Conservation (phyloP, 2,888 invertebrate genomes). For the Crematogaster levior region DNA sequence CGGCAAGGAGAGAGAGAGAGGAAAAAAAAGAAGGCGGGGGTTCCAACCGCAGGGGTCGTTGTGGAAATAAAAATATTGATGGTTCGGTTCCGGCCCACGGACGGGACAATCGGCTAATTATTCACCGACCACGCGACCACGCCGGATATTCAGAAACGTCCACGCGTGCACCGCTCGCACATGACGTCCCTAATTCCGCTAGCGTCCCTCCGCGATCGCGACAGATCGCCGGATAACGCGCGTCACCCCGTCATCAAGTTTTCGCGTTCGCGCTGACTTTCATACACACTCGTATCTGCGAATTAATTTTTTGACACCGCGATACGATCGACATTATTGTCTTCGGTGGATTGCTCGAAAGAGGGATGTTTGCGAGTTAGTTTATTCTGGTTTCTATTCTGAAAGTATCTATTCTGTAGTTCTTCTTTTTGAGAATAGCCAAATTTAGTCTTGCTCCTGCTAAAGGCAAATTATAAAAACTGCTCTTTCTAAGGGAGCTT, state of each 20-base stretch:
- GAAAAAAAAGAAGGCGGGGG: slow-evolving; percentile 36
- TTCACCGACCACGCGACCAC: slow-evolving; percentile 77
- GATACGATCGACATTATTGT: background rate
- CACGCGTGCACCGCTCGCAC: slow-evolving; percentile 15
- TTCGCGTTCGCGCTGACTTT: slow-evolving; percentile 10
- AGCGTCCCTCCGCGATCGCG: background rate
- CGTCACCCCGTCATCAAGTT: slow-evolving; percentile 11
- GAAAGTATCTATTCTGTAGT: too few relatives aligned
- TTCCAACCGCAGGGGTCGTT: slow-evolving; percentile 64
- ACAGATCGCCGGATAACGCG: slow-evolving; percentile 35
- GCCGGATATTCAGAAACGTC: slow-evolving; percentile 73
- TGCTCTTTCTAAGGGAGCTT: too few relatives aligned
- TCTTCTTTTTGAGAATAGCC: too few relatives aligned
- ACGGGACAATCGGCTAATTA: slow-evolving; percentile 83
- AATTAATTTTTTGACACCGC: background rate
- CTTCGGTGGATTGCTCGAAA: background rate
- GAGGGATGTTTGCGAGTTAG: background rate
- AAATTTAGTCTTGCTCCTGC: too few relatives aligned
- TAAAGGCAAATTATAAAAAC: too few relatives aligned
- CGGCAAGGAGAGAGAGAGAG: slow-evolving; percentile 53
- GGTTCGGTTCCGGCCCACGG: slow-evolving; percentile 81
- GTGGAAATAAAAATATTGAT: slow-evolving; percentile 83
- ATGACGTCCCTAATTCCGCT: slow-evolving; percentile 21
- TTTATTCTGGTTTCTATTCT: background rate
- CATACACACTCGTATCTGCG: background rate